Evolutionary conservation across 2,888 invertebrate species (phyloP).

Genomic region (Eupithecia tripunctaria): DNA sequence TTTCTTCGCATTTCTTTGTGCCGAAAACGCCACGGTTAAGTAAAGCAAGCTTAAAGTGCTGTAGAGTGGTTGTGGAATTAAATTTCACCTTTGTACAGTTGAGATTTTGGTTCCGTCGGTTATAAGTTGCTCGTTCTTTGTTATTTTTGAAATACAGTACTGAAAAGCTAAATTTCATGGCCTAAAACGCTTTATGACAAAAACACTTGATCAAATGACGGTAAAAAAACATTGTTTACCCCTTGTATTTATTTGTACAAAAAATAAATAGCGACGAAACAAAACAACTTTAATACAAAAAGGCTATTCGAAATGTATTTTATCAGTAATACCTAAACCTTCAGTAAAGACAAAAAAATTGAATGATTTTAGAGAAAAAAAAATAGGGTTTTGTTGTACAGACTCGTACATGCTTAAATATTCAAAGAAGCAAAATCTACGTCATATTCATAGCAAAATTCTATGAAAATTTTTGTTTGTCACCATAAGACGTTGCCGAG

Average conservation of each 20-base stretch:
- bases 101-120: constrained; percentile 25
- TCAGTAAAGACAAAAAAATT: too few species aligned
- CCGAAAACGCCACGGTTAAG: constrained; percentile 41
- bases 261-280: not conserved
- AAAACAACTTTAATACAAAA: not conserved
- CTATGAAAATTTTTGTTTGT: constrained; percentile 38
- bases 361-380: too few species aligned
- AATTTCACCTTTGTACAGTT: constrained; percentile 34
- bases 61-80: constrained; percentile 45
- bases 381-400: too few species aligned
- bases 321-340: too few species aligned
- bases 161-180: not conserved
- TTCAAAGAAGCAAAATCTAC: not conserved
- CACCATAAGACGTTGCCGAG: constrained; percentile 44
- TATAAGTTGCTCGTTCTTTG: constrained; percentile 15
- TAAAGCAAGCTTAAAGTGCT: constrained; percentile 44
- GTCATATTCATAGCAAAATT: not conserved
- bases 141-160: constrained; percentile 3
- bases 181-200: not conserved
- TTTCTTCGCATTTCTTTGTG: constrained; percentile 51
- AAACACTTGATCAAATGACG: not conserved
- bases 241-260: not conserved
- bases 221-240: not conserved
- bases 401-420: not conserved
- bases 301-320: too few species aligned